Conservation (phyloP, 2,888 invertebrate species). For the Lacanobia wlatinum region DNA sequence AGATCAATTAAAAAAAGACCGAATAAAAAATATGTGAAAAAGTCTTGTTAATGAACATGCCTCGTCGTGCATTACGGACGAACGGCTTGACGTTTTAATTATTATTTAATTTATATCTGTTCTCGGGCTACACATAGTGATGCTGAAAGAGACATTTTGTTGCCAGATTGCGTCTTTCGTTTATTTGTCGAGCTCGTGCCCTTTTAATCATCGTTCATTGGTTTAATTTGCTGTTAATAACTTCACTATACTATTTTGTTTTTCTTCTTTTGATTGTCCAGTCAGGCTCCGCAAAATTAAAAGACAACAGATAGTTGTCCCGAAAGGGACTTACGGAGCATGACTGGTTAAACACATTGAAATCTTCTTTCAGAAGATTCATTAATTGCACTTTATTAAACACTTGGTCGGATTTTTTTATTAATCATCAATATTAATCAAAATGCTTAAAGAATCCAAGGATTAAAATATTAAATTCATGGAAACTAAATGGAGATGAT, state of each 20-base stretch:
- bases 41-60: slow-evolving; percentile 69
- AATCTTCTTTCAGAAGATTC: not conserved
- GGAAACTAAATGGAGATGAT: slow-evolving; percentile 8
- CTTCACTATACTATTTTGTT: slow-evolving; percentile 11
- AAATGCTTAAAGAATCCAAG: slow-evolving; percentile 2
- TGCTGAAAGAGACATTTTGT: slow-evolving; percentile 58
- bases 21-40: slow-evolving; percentile 50
- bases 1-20: slow-evolving; percentile 62
- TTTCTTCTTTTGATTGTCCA: not conserved
- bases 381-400: not conserved
- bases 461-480: slow-evolving; percentile 20
- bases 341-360: no score
- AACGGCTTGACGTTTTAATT: slow-evolving; percentile 73
- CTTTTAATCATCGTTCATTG: slow-evolving; percentile 31
- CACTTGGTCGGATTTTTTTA: not conserved
- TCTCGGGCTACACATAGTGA: slow-evolving; percentile 40
- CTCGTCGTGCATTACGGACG: slow-evolving; percentile 54
- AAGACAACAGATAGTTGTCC: no score
- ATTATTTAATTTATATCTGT: slow-evolving; percentile 72
- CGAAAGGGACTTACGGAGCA: no score
- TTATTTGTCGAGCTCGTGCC: slow-evolving; percentile 38
- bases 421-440: slow-evolving; percentile 10
- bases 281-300: no score
- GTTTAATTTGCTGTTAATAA: slow-evolving; percentile 44
- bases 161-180: slow-evolving; percentile 46